A percentile compares a stretch with the other conserved stretches of the same genome.
phyloP scores from a whole-genome alignment of 2,888 invertebrate genomes.

The Caenorhabditis sp. region DNA sequence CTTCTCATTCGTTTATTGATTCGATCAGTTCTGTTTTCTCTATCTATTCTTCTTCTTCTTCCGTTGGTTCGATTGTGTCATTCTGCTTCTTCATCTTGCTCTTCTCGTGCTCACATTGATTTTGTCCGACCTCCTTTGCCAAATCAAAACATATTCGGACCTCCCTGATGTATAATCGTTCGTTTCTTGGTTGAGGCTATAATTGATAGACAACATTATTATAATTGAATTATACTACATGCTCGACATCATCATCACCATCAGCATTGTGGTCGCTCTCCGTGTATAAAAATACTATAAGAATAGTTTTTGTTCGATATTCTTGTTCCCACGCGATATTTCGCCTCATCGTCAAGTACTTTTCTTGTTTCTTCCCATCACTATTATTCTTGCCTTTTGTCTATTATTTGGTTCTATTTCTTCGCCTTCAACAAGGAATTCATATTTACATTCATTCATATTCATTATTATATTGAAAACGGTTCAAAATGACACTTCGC shows the following conservation, averaged over 20 bases:
- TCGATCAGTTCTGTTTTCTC: neutral
- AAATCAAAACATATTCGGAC: too few species aligned
- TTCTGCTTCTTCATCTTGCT: too few species aligned
- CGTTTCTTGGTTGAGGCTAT: neutral
- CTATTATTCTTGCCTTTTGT: too few species aligned
- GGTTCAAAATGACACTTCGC: neutral
- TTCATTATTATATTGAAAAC: neutral
- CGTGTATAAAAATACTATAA: neutral
- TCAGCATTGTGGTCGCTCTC: too few species aligned
- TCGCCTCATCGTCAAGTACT: too few species aligned
- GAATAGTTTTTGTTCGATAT: neutral
- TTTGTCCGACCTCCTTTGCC: neutral
- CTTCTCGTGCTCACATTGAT: neutral
- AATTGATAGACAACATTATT: neutral
- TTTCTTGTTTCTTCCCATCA: too few species aligned
- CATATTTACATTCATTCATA: neutral
- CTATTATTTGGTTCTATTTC: neutral
- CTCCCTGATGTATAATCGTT: neutral
- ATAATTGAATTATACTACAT: neutral
- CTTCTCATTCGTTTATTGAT: constrained; percentile 3
- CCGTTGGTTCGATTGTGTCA: too few species aligned
- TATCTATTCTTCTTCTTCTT: too few species aligned
- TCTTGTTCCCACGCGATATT: neutral
- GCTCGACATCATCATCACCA: neutral
- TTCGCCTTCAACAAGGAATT: neutral